phyloP scores from a whole-genome alignment of 2,113 vertebrate species.

The Myrmecophaga tridactyla region DNA sequence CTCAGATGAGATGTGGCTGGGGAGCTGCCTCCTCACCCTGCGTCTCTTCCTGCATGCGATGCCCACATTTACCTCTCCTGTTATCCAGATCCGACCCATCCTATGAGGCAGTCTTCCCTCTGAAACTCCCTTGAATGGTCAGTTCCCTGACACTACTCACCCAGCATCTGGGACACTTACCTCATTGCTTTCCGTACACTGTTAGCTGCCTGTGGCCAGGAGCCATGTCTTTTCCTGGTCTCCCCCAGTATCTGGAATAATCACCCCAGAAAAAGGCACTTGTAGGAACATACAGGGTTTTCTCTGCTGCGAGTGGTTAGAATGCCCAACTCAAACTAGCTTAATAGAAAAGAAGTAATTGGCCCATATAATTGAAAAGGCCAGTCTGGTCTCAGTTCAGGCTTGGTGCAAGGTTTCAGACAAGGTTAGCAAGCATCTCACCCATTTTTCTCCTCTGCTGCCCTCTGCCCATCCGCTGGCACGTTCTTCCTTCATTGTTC shows the following conservation, averaged over 20 bases:
- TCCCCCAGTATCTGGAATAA: background rate
- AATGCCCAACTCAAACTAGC: too few relatives aligned
- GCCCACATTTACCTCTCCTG: too few relatives aligned
- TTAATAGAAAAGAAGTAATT: rapidly evolving
- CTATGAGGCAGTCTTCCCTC: background rate
- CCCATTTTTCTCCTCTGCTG: background rate
- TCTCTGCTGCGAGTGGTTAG: background rate
- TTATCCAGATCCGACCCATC: rapidly evolving
- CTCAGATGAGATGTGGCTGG: rapidly evolving
- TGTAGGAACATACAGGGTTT: background rate
- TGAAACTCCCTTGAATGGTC: background rate
- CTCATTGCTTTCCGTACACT: background rate
- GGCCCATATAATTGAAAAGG: rapidly evolving
- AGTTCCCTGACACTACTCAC: background rate
- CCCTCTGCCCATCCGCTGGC: rapidly evolving
- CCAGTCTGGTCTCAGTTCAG: background rate
- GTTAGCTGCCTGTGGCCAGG: background rate
- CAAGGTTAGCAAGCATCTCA: too few relatives aligned
- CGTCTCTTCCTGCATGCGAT: rapidly evolving
- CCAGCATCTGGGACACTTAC: rapidly evolving
- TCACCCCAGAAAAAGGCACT: rapidly evolving
- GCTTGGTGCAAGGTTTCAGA: background rate
- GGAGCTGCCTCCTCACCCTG: rapidly evolving
- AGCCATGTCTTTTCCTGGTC: background rate
- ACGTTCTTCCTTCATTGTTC: background rate